These are phyloP conservation scores for Drosophila parabipectinata DNA, from an alignment of 1,140 invertebrate genomes.

Conservation along the genomic window DNA sequence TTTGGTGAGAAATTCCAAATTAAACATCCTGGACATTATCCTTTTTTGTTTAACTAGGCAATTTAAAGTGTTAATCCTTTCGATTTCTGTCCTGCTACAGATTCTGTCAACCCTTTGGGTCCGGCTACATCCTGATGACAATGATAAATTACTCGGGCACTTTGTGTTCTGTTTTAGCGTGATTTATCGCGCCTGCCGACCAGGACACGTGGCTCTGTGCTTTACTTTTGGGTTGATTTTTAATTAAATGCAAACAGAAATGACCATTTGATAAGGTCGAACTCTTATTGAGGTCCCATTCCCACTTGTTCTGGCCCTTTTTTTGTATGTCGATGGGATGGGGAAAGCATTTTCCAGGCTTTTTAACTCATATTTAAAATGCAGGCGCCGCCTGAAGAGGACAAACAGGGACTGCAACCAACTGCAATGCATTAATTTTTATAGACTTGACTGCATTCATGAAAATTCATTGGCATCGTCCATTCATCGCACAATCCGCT, in stretches of 20 bases:
- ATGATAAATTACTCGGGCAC: conserved; percentile 79
- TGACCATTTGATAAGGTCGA: conserved; percentile 78
- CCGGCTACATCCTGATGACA: conserved; percentile 66
- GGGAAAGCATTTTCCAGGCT: conserved; percentile 48
- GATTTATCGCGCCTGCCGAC: conserved; percentile 74
- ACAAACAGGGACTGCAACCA: conserved; percentile 56
- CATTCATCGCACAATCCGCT: conserved; percentile 34
- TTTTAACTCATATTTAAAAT: conserved; percentile 79
- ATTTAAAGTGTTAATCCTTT: conserved; percentile 75
- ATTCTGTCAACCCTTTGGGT: conserved; percentile 43
- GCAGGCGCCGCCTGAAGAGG: conserved; percentile 36
- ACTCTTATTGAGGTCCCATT: background rate
- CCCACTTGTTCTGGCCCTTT: background rate
- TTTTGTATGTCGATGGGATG: background rate
- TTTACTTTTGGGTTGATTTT: conserved; percentile 75
- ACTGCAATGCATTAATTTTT: conserved; percentile 80
- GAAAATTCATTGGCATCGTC: conserved; percentile 75
- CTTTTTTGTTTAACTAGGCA: conserved; percentile 70
- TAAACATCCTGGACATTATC: conserved; percentile 38
- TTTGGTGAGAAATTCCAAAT: conserved; percentile 3
- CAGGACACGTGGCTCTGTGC: conserved; percentile 71
- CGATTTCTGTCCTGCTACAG: conserved; percentile 53
- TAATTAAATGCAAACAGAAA: conserved; percentile 84
- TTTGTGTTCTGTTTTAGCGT: conserved; percentile 79
- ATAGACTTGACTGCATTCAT: conserved; percentile 81